Conservation (phyloP, 2,888 invertebrate species). For the Diloba caeruleocephala region DNA sequence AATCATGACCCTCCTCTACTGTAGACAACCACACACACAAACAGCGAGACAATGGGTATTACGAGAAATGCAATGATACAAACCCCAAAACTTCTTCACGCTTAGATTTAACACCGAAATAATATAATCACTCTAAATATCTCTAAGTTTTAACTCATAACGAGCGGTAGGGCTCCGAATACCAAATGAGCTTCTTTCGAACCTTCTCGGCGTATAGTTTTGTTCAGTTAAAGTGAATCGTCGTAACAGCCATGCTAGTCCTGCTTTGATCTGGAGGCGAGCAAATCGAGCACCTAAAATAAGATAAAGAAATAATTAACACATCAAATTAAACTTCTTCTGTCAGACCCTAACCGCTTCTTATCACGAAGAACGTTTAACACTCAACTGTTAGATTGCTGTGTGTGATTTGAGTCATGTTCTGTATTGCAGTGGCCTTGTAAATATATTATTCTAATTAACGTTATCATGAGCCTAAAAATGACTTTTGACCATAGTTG, state of each 20-base stretch:
- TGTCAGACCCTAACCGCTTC: no score
- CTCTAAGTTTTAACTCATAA: slow-evolving; percentile 58
- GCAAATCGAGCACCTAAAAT: slow-evolving; percentile 69
- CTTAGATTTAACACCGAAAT: no score
- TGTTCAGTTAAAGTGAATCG: slow-evolving; percentile 62
- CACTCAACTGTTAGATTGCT: no score
- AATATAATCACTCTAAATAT: slow-evolving; percentile 16
- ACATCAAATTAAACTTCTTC: neutral
- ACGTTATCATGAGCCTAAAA: neutral
- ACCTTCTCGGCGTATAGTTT: slow-evolving; percentile 51
- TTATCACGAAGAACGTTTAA: no score
- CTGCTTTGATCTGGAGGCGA: slow-evolving; percentile 66
- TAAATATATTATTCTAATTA: neutral
- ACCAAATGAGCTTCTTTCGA: slow-evolving; percentile 64
- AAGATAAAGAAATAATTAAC: neutral
- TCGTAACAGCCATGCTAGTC: slow-evolving; percentile 62
- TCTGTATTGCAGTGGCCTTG: neutral
- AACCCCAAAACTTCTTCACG: no score
- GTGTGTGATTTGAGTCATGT: no score
- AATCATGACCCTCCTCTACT: no score
- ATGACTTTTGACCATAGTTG: neutral
- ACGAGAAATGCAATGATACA: no score
- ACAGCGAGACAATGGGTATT: no score
- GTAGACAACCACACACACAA: no score
- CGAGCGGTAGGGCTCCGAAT: slow-evolving; percentile 58